These are phyloP conservation scores for Stenurella melanura DNA, from an alignment of 2,888 invertebrate genomes.

Conservation along the genomic window DNA sequence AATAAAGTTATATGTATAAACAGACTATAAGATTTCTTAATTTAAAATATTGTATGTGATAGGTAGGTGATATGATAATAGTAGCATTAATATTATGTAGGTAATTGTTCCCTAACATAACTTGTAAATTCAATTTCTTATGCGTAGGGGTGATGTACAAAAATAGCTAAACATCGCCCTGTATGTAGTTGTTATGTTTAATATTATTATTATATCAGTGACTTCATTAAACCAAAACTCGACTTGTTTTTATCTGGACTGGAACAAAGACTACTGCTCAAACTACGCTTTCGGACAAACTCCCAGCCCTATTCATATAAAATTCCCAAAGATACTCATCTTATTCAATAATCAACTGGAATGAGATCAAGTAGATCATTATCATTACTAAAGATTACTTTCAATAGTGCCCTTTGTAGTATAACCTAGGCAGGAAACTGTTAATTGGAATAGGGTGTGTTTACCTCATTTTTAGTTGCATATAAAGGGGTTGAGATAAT, in stretches of 20 bases:
- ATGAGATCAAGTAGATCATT: constrained; percentile 19
- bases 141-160: too few relatives aligned
- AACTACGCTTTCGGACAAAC: constrained; percentile 17
- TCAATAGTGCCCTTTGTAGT: constrained; percentile 27
- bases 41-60: too few relatives aligned
- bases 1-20: too few relatives aligned
- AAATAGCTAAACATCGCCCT: too few relatives aligned
- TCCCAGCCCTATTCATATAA: constrained; percentile 11
- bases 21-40: too few relatives aligned
- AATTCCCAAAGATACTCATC: constrained; percentile 10
- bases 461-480: constrained; percentile 15
- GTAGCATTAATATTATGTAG: too few relatives aligned
- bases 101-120: too few relatives aligned
- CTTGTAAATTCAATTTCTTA: too few relatives aligned
- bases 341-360: constrained; percentile 14
- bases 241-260: neutral
- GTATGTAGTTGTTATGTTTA: too few relatives aligned
- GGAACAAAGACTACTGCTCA: neutral
- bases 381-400: constrained; percentile 14
- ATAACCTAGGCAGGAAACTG: constrained; percentile 11
- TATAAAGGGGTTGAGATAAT: constrained; percentile 4
- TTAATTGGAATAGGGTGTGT: constrained; percentile 14
- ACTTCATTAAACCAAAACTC: constrained; percentile 9
- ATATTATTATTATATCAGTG: too few relatives aligned
- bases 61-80: too few relatives aligned